Evolutionary conservation across 1,140 invertebrate genomes (phyloP).

Genomic region (Drosophila hydei): DNA sequence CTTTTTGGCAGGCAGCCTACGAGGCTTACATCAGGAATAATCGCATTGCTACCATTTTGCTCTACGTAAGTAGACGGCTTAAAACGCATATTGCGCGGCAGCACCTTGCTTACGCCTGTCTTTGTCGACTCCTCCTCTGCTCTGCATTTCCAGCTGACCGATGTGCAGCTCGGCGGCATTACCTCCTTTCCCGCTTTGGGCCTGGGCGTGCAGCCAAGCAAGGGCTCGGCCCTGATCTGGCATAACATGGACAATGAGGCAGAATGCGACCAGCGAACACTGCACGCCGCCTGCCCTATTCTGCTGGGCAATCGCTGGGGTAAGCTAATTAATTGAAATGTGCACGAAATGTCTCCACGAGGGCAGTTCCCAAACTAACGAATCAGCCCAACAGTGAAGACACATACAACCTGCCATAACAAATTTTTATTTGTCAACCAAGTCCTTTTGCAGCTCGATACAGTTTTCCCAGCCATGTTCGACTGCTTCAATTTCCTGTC

Average conservation of each 20-base stretch:
- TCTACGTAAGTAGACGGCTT: conserved; percentile 57
- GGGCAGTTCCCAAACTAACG: neutral
- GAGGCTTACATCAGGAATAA: conserved; percentile 6
- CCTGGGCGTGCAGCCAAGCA: conserved; percentile 92
- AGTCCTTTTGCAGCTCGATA: no score
- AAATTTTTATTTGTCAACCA: no score
- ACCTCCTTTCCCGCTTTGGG: conserved; percentile 95
- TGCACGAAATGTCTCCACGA: neutral
- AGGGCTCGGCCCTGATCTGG: conserved; percentile 96
- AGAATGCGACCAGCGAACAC: conserved; percentile 93
- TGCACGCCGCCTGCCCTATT: conserved; percentile 98
- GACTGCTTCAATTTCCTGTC: no score
- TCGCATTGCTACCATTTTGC: conserved; percentile 42
- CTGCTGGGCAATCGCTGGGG: conserved; percentile 97
- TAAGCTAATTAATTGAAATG: conserved; percentile 16
- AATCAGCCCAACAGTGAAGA: no score
- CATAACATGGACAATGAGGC: conserved; percentile 95
- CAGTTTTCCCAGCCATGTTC: no score
- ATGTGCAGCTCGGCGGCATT: conserved; percentile 95
- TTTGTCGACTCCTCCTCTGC: neutral
- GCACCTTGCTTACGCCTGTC: no score
- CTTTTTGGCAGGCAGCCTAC: neutral
- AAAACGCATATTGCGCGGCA: neutral
- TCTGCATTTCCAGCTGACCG: conserved; percentile 89
- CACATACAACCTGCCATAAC: no score